These are phyloP conservation scores for Acropora tenuis DNA, from an alignment of 64 coral and sea anemone genomes.

Conservation along the genomic window DNA sequence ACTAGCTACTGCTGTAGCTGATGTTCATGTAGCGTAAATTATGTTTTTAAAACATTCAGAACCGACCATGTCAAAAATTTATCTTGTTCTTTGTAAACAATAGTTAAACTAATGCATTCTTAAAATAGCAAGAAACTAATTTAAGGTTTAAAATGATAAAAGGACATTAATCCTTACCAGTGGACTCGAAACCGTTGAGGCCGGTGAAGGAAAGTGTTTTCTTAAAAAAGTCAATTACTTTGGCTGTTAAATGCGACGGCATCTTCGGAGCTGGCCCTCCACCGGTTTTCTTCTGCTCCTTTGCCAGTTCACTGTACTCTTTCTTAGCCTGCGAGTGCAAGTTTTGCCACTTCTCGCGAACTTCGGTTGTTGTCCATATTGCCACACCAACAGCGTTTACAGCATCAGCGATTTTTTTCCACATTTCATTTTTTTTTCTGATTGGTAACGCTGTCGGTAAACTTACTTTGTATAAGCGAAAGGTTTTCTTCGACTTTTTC, in stretches of 20 bases:
- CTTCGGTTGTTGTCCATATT: conserved; percentile 9
- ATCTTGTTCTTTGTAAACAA: conserved; percentile 4
- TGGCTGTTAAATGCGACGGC: not conserved
- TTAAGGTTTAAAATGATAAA: not conserved
- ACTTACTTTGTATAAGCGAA: too few species aligned
- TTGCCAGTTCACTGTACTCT: conserved; percentile 6
- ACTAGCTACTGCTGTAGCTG: conserved; percentile 12
- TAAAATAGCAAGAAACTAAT: too few species aligned
- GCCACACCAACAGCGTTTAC: conserved; percentile 15
- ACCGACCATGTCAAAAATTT: not conserved
- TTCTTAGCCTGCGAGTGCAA: too few species aligned
- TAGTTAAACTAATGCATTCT: not conserved
- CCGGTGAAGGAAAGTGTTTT: not conserved
- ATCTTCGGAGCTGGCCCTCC: too few species aligned
- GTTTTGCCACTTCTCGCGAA: too few species aligned
- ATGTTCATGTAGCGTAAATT: not conserved
- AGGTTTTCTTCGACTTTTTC: too few species aligned
- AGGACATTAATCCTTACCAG: not conserved
- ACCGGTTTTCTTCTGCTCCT: conserved; percentile 1
- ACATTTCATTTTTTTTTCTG: too few species aligned
- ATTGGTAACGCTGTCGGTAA: too few species aligned
- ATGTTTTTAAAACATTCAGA: too few species aligned
- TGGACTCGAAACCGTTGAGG: not conserved
- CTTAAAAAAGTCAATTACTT: not conserved
- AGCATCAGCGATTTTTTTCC: not conserved